Evolutionary conservation across 2,113 vertebrate genomes (phyloP).

Genomic region (Leiothrix lutea): DNA sequence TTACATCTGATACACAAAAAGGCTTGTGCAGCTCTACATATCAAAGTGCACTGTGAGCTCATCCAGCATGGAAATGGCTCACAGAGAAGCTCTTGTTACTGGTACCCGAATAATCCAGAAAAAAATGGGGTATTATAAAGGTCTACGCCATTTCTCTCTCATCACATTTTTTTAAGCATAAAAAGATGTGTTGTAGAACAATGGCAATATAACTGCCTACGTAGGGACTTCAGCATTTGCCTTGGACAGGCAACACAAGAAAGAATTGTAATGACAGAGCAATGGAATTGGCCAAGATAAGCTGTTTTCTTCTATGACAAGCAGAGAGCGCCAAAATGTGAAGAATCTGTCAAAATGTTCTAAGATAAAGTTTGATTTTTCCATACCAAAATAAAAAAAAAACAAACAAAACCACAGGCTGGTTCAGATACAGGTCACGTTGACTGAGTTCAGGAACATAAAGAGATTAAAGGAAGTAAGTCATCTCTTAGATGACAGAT

Average conservation of each 20-base stretch:
- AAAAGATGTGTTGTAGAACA: conserved; percentile 12
- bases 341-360: not conserved
- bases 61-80: not conserved
- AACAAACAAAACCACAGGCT: not conserved
- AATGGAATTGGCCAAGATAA: conserved; percentile 4
- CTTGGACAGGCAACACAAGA: not conserved
- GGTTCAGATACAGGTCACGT: not conserved
- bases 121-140: not conserved
- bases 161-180: not conserved
- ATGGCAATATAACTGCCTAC: not conserved
- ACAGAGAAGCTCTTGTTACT: conserved; percentile 53
- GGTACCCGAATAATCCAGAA: not conserved
- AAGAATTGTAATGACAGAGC: not conserved
- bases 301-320: conserved; percentile 4
- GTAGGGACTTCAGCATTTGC: not conserved
- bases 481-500: not conserved
- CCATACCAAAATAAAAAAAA: not conserved
- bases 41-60: conserved; percentile 27
- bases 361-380: not conserved
- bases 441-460: not conserved
- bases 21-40: conserved; percentile 16
- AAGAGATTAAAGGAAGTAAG: not conserved
- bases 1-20: conserved; percentile 31
- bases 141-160: not conserved
- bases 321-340: not conserved